Percentiles rank a stretch among this genome's conserved stretches.
These are phyloP conservation scores for Siniperca obscura DNA, from an alignment of 2,797 vertebrate genomes.

Conservation along the genomic window DNA sequence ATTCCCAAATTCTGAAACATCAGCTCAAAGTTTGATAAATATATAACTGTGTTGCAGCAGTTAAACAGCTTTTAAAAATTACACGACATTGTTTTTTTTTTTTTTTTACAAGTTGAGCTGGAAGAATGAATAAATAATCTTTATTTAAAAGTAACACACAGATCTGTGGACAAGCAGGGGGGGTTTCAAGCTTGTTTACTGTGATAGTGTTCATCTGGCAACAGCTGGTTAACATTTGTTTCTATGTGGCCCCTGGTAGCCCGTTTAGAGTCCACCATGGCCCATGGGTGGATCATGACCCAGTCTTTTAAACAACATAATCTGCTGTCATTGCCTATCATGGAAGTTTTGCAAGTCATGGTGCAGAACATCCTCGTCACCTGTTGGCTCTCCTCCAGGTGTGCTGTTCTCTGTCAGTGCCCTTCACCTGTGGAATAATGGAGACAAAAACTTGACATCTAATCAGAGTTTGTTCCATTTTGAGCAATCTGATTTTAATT, in stretches of 20 bases:
- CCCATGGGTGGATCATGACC: not conserved
- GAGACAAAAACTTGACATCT: not conserved
- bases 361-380: not conserved
- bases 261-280: not conserved
- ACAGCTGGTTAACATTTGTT: conserved; percentile 23
- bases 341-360: not conserved
- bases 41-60: no score
- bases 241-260: conserved; percentile 1
- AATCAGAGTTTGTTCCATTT: not conserved
- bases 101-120: not conserved
- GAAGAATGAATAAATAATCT: not conserved
- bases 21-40: no score
- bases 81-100: no score
- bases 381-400: not conserved
- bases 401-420: not conserved
- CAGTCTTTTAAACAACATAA: conserved; percentile 10
- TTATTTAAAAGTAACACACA: not conserved
- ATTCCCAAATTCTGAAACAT: no score
- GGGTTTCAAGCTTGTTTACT: not conserved
- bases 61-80: no score
- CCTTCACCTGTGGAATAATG: not conserved
- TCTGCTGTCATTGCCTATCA: conserved; percentile 13
- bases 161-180: not conserved
- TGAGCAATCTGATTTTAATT: not conserved
- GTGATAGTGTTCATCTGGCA: conserved; percentile 4